phyloP scores from a whole-genome alignment of 2,888 invertebrate species.

The Pollenia labialis region DNA sequence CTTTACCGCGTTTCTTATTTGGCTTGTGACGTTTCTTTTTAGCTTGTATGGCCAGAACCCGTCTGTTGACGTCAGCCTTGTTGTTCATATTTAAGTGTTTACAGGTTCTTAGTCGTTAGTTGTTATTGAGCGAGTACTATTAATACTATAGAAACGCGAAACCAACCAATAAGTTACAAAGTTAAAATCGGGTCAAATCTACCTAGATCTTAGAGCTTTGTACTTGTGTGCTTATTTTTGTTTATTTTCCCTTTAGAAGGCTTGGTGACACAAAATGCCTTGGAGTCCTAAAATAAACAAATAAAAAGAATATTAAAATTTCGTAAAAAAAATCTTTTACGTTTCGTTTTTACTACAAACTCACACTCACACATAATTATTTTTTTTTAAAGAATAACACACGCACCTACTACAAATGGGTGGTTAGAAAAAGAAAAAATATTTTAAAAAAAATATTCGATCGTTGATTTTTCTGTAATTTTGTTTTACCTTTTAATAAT shows the following conservation, averaged over 20 bases:
- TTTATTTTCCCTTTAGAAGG: constrained; percentile 52
- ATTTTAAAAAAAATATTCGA: constrained; percentile 42
- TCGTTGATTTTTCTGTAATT: constrained; percentile 33
- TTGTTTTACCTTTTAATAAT: neutral
- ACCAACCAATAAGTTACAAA: constrained; percentile 47
- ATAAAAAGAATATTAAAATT: constrained; percentile 10
- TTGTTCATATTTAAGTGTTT: constrained; percentile 88
- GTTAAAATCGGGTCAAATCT: constrained; percentile 66
- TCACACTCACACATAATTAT: constrained; percentile 48
- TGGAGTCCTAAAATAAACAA: constrained; percentile 54
- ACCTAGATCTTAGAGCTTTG: constrained; percentile 43
- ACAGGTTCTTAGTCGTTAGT: constrained; percentile 43
- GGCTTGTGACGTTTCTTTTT: constrained; percentile 96
- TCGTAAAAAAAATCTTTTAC: constrained; percentile 34
- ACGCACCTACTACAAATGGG: constrained; percentile 50
- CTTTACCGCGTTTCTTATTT: constrained; percentile 92
- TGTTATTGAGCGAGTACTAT: constrained; percentile 47
- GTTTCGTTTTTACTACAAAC: constrained; percentile 45
- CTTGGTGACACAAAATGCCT: constrained; percentile 51
- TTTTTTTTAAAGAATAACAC: constrained; percentile 17
- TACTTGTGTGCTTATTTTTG: constrained; percentile 19
- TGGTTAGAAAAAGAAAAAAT: constrained; percentile 57
- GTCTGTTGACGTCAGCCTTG: constrained; percentile 95
- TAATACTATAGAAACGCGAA: constrained; percentile 33
- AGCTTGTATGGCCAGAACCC: constrained; percentile 95